Conservation (phyloP, 2,888 invertebrate species). For the Chironomus tentans region DNA sequence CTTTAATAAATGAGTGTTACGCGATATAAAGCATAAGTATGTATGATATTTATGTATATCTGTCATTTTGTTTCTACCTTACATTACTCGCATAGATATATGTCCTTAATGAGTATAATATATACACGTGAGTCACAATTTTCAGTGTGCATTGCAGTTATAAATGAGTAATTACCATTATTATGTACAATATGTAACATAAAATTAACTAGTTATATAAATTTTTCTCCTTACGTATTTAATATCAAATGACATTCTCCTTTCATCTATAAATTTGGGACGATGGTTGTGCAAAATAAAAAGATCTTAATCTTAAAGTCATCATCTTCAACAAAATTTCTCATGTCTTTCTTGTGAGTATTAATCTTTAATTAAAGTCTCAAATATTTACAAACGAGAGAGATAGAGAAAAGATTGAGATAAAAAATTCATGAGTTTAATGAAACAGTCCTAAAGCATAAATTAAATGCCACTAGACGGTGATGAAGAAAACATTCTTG, state of each 20-base stretch:
- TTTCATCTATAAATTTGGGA: too few species aligned
- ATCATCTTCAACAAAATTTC: background rate
- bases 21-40: background rate
- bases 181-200: background rate
- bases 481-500: too few species aligned
- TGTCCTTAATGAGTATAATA: background rate
- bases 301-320: background rate
- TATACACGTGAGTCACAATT: background rate
- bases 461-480: too few species aligned
- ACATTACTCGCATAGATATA: too few species aligned
- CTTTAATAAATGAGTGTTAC: background rate
- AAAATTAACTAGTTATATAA: background rate
- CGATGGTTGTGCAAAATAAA: too few species aligned
- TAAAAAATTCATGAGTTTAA: too few species aligned
- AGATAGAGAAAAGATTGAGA: too few species aligned
- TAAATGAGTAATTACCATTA: background rate
- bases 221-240: background rate
- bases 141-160: slow-evolving; percentile 8
- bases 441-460: too few species aligned
- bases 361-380: slow-evolving; percentile 8
- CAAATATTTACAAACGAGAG: slow-evolving; percentile 15
- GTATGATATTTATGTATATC: too few species aligned
- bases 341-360: background rate
- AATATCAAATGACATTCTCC: background rate
- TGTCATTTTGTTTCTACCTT: too few species aligned